Base-by-base conservation (phyloP, 2,797 vertebrate species). In the Hirundo rustica region DNA sequence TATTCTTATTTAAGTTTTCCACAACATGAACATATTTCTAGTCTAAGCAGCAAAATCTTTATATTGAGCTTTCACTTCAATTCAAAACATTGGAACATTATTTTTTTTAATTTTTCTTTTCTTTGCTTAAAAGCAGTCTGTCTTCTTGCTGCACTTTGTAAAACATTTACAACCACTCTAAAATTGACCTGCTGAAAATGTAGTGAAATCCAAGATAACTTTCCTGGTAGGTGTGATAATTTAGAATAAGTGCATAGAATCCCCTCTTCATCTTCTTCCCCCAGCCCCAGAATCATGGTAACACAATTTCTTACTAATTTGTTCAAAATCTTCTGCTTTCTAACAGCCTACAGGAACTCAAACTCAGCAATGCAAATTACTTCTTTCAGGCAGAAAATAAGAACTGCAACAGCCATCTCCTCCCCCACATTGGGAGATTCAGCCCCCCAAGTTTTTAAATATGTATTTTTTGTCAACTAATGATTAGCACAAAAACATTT, bases 111-210 rank as follows among this genome's bases (percentile, higher is more conserved):
- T 61, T 79, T 44, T 20, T 47, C 20, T 89, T 64, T 75, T 18
- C 48, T 75, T 93, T 90, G 26, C 74, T 96, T 91, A 81, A 91
- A 96, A 95, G 36, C 79, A 65, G 73, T 58, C 70, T 81, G 25
- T 55, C 50, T 45, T 93, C 60, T 88, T 88, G 67, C 45, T 66
- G 30, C 74, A 81, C n/a, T 93, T 91, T 6, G 83, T 84, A 66
- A 94, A 96, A 97, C 95, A 97, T 97, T 97, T 97, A 96, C 85
- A 97, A 95, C 85, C 86, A 65, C 83, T 92, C 86, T 93, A 78
- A 92, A 96, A 93, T 3, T 72, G 73, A 70, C 77, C 32, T 66
- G 40, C 61, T 88, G 47, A 91, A 82, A 78, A 82, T 62, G 81
- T 90, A 92, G 30, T 45, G 57, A 96, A 96, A 91, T 89, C 36